phyloP scores from a whole-genome alignment of 2,113 vertebrate species.

The Gavialis gangeticus region DNA sequence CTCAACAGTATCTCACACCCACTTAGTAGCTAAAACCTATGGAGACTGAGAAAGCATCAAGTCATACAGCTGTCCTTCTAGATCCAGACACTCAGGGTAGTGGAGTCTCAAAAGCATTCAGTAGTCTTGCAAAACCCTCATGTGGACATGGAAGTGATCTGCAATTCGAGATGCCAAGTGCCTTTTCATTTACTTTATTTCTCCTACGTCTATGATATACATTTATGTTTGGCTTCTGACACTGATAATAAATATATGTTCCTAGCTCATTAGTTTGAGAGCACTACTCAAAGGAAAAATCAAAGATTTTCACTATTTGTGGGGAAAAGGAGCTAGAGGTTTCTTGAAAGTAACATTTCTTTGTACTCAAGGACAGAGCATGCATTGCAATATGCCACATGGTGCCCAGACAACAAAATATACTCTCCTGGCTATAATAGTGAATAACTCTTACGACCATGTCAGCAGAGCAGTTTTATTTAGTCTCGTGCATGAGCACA shows the following conservation, averaged over 20 bases:
- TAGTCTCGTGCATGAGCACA: too few species aligned
- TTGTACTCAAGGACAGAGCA: background rate
- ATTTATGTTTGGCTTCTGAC: too few species aligned
- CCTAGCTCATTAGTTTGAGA: background rate
- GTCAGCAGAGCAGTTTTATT: too few species aligned
- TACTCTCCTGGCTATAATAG: too few species aligned
- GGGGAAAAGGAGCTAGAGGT: background rate
- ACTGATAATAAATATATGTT: too few species aligned
- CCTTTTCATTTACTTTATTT: background rate
- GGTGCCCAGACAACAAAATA: too few species aligned
- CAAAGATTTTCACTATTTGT: background rate
- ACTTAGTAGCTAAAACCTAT: rapidly evolving
- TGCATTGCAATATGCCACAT: too few species aligned
- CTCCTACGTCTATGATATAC: rapidly evolving
- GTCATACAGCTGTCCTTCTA: background rate
- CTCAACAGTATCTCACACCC: background rate
- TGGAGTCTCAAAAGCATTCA: background rate
- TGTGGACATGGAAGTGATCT: background rate
- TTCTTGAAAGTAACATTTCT: background rate
- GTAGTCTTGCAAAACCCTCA: slow-evolving; percentile 26
- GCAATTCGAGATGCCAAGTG: background rate
- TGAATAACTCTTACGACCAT: too few species aligned
- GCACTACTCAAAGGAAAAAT: background rate
- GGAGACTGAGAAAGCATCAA: rapidly evolving
- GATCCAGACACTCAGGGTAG: rapidly evolving